Evolutionary conservation across 2,888 invertebrate species (phyloP).

Genomic region (Hirtodrosophila trivittata): DNA sequence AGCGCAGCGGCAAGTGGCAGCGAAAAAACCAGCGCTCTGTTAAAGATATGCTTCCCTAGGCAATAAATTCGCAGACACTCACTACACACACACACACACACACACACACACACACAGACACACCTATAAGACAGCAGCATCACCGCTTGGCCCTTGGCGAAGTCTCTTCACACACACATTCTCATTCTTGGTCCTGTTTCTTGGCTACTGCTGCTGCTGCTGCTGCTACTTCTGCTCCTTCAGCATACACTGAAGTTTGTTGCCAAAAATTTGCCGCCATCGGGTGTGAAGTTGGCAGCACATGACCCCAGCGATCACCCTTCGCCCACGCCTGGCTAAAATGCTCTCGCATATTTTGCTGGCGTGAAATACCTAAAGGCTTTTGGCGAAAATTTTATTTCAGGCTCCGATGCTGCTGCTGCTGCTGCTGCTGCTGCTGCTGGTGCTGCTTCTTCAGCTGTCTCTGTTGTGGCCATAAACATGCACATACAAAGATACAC

Average conservation of each 20-base stretch:
- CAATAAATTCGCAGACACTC: constrained; percentile 71
- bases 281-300: constrained; percentile 77
- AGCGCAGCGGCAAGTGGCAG: constrained; percentile 32
- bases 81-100: constrained; percentile 24
- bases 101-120: constrained; percentile 18
- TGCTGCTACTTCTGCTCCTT: constrained; percentile 36
- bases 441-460: constrained; percentile 33
- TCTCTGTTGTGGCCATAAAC: constrained; percentile 70
- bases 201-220: constrained; percentile 38
- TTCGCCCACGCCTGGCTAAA: constrained; percentile 46
- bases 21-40: constrained; percentile 49
- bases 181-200: constrained; percentile 26
- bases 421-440: constrained; percentile 12
- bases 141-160: constrained; percentile 20
- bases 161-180: constrained; percentile 13
- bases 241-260: constrained; percentile 61
- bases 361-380: constrained; percentile 79
- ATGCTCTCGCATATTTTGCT: constrained; percentile 71
- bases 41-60: constrained; percentile 79
- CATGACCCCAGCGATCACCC: constrained; percentile 39
- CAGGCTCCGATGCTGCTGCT: constrained; percentile 49
- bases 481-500: constrained; percentile 42
- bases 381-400: constrained; percentile 74
- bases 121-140: constrained; percentile 33
- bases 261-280: constrained; percentile 79